Conservation (phyloP, 2,888 invertebrate species). For the Brachynemurus nebulosus region DNA sequence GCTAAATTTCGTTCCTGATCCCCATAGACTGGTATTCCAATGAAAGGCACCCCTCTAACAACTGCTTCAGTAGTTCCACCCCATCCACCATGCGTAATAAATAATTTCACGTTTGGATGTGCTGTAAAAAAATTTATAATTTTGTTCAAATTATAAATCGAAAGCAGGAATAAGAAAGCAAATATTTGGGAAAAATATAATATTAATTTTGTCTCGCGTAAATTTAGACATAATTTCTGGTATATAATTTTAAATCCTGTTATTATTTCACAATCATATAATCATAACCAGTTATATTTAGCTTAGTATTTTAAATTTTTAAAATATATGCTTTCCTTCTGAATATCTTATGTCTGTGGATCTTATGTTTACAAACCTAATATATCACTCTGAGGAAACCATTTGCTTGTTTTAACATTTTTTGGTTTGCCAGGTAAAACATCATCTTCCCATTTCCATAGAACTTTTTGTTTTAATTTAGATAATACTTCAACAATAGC, state of each 20-base stretch:
- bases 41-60: slow-evolving; percentile 30
- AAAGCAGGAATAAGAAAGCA: too few species aligned
- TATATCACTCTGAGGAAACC: slow-evolving; percentile 32
- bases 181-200: too few species aligned
- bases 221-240: too few species aligned
- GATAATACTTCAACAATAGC: slow-evolving; percentile 8
- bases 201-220: too few species aligned
- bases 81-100: slow-evolving; percentile 42
- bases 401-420: slow-evolving; percentile 30
- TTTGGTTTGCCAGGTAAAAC: slow-evolving; percentile 26
- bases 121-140: slow-evolving; percentile 25
- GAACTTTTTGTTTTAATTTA: slow-evolving; percentile 23
- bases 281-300: too few species aligned
- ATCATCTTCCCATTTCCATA: slow-evolving; percentile 38
- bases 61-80: slow-evolving; percentile 39
- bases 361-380: slow-evolving; percentile 22
- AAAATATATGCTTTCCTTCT: too few species aligned
- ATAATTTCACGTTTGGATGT: slow-evolving; percentile 35
- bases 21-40: slow-evolving; percentile 34
- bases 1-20: slow-evolving; percentile 34
- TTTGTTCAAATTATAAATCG: too few species aligned
- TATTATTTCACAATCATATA: too few species aligned
- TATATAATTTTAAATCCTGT: too few species aligned
- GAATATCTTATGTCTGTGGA: too few species aligned
- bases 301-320: too few species aligned